Evolutionary conservation across 2,113 vertebrate species (phyloP), one percentile per base, ranked within the genome.

Genomic region (Struthidea cinerea): DNA sequence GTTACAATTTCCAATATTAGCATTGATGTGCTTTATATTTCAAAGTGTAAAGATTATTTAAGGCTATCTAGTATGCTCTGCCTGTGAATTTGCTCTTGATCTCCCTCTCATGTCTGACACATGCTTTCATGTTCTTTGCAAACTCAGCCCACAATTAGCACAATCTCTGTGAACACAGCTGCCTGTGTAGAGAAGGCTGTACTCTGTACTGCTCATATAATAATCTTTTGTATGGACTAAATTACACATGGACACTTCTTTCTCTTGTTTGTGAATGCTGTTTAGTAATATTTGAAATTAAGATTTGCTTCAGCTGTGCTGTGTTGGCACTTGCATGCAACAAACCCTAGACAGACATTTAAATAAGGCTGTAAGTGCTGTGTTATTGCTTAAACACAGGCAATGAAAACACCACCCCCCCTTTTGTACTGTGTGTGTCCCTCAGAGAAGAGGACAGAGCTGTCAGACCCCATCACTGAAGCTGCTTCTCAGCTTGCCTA

Each of bases 131-230:
- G 44, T 93, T 91, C 93, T 84, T 78, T 93, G 86, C 84, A 90
- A 93, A 96, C 75, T 88, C 71, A 89, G 60, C 76, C 93, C 95
- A 90, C 94, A 96, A 97, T 97, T 97, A 96, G 90, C 88, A 67
- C 90, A 74, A 14, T 84, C 77, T 67, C 68, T 75, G 23, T 78
- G 93, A 96, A 55, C 52, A 41, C 94, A 89, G 84, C 95, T 95
- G 95, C 63, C n/a, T 86, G 35, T 81, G 79, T 70, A 60, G 41
- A 46, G 52, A 64, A 61, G 47, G 60, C 65, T 76, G 16, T 64
- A 80, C 44, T 90, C 63, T 70, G 39, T 46, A 37, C 52, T 63
- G 15, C 69, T 90, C 19, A 4, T 59, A 27, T 24, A 70, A 69
- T 75, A 91, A 47, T 71, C 60, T 83, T 74, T 86, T 91, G 75